Conservation (phyloP, 2,797 vertebrate genomes). For the Coluber constrictor region DNA sequence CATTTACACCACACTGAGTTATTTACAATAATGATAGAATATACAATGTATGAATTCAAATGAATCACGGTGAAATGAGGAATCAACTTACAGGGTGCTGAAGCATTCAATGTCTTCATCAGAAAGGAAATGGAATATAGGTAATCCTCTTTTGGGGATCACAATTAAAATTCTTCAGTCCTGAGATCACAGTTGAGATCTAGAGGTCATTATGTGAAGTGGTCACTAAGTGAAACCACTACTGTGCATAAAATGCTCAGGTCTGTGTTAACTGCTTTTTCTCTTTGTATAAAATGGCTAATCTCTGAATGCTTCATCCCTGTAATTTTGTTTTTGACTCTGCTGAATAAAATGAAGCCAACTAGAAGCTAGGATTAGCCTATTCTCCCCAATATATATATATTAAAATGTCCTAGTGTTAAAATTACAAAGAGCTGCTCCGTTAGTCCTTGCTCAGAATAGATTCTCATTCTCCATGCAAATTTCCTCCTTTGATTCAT, state of each 20-base stretch:
- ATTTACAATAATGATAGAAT: neutral
- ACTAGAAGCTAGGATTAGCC: neutral
- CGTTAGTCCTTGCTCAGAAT: neutral
- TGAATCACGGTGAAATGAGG: neutral
- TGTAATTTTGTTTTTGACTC: neutral
- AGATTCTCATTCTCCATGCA: neutral
- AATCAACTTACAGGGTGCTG: neutral
- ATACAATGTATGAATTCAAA: neutral
- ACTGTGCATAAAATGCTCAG: neutral
- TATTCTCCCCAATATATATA: neutral
- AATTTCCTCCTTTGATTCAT: neutral
- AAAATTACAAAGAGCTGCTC: neutral
- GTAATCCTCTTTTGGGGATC: neutral
- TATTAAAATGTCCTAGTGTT: neutral
- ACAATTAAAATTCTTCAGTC: neutral
- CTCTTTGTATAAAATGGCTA: neutral
- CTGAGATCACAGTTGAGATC: neutral
- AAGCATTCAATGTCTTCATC: neutral
- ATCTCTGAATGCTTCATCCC: neutral
- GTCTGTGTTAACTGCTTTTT: neutral
- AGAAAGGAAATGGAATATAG: neutral
- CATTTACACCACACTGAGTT: neutral
- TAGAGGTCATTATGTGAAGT: neutral
- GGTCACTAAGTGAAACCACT: neutral
- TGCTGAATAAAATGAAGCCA: neutral